phyloP scores from a whole-genome alignment of 2,113 vertebrate genomes.

The Cygnus buccinator region DNA sequence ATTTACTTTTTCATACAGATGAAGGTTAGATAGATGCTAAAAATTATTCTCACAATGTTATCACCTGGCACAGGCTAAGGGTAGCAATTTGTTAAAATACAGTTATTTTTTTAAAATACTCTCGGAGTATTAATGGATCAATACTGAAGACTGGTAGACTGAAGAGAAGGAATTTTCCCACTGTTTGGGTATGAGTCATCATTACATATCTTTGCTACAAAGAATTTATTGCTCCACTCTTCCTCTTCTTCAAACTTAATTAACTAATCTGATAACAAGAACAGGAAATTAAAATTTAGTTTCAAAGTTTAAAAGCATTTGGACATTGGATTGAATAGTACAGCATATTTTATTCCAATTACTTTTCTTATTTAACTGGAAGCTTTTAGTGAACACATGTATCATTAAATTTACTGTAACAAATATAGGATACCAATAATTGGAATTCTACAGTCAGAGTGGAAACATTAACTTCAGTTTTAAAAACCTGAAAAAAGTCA shows the following conservation, averaged over 20 bases:
- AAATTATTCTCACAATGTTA: neutral
- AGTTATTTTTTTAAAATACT: neutral
- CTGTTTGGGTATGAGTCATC: neutral
- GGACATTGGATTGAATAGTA: neutral
- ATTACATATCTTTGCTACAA: neutral
- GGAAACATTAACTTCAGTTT: neutral
- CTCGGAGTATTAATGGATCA: neutral
- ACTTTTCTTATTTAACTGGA: neutral
- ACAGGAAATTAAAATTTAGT: slow-evolving; percentile 32
- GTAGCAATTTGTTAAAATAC: neutral
- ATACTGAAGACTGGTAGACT: neutral
- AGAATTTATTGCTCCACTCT: neutral
- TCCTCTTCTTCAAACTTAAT: slow-evolving; percentile 31
- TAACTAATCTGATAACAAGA: neutral
- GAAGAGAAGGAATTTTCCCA: neutral
- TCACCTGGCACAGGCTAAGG: neutral
- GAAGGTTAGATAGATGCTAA: neutral
- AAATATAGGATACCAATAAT: neutral
- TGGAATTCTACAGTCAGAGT: neutral
- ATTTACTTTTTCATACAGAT: neutral
- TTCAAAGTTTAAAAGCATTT: slow-evolving; percentile 32
- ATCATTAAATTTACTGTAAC: neutral
- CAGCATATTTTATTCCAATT: neutral
- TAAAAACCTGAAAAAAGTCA: neutral
- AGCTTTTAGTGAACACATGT: neutral